phyloP scores from a whole-genome alignment of 2,113 vertebrate species.

The Poecile atricapillus region DNA sequence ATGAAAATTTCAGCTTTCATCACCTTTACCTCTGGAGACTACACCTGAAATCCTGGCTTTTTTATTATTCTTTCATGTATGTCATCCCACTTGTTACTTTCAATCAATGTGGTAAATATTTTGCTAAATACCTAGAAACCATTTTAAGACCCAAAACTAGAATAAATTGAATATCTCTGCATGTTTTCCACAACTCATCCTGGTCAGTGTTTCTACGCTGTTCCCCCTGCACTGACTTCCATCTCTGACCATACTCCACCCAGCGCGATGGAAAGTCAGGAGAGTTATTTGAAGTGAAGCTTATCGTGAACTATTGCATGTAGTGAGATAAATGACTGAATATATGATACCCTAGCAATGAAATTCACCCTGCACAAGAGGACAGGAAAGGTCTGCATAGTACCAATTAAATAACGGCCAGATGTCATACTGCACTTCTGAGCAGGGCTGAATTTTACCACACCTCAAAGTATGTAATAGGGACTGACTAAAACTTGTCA shows the following conservation, averaged over 20 bases:
- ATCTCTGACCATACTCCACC: not conserved
- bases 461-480: not conserved
- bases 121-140: slow-evolving; percentile 25
- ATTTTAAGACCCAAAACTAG: not conserved
- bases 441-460: slow-evolving; percentile 9
- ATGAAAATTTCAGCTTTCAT: not conserved
- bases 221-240: not conserved
- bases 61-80: not conserved
- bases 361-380: slow-evolving; percentile 18
- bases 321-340: not conserved
- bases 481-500: not conserved
- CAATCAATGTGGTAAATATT: slow-evolving; percentile 37
- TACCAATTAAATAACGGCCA: not conserved
- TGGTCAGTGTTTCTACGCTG: not conserved
- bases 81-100: not conserved
- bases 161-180: not conserved
- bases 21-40: not conserved
- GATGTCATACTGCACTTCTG: not conserved
- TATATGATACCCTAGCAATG: not conserved
- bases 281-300: not conserved
- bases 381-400: not conserved
- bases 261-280: not conserved
- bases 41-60: not conserved
- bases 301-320: not conserved
- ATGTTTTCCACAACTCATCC: slow-evolving; percentile 1